Percentiles rank a stretch among this genome's conserved stretches.
These are phyloP conservation scores for Anoplopoma fimbria DNA, from an alignment of 2,113 vertebrate species.

Conservation along the genomic window DNA sequence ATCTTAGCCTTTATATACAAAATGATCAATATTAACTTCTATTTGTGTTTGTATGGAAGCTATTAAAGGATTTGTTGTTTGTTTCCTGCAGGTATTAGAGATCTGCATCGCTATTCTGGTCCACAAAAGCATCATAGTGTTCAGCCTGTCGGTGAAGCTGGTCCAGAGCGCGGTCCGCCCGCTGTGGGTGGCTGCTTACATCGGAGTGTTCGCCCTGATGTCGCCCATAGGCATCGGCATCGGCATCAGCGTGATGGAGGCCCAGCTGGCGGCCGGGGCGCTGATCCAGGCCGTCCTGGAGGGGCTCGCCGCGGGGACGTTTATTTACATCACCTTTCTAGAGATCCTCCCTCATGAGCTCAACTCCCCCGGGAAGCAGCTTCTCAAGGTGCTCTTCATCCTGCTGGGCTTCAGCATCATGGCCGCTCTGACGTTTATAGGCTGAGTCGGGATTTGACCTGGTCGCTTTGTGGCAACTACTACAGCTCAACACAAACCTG, in stretches of 20 bases:
- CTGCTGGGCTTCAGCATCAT: constrained; percentile 89
- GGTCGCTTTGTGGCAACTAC: not conserved
- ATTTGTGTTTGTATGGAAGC: no score
- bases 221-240: constrained; percentile 87
- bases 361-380: constrained; percentile 83
- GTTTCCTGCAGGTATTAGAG: constrained; percentile 82
- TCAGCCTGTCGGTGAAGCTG: constrained; percentile 89
- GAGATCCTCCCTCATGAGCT: constrained; percentile 93
- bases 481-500: not conserved
- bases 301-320: constrained; percentile 89
- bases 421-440: constrained; percentile 87
- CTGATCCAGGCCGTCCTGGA: constrained; percentile 89
- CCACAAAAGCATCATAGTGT: constrained; percentile 92
- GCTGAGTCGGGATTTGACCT: constrained; percentile 72
- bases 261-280: constrained; percentile 64
- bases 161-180: constrained; percentile 81
- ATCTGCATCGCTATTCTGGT: constrained; percentile 90
- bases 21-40: not conserved
- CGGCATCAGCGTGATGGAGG: constrained; percentile 85
- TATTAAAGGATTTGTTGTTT: not conserved
- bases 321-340: constrained; percentile 92
- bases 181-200: constrained; percentile 85
- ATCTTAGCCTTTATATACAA: not conserved
- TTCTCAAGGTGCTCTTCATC: constrained; percentile 89
- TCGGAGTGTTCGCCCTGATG: constrained; percentile 87